Base-by-base conservation (phyloP, 1,140 invertebrate genomes). In the Yoshiicerus persimilis region DNA sequence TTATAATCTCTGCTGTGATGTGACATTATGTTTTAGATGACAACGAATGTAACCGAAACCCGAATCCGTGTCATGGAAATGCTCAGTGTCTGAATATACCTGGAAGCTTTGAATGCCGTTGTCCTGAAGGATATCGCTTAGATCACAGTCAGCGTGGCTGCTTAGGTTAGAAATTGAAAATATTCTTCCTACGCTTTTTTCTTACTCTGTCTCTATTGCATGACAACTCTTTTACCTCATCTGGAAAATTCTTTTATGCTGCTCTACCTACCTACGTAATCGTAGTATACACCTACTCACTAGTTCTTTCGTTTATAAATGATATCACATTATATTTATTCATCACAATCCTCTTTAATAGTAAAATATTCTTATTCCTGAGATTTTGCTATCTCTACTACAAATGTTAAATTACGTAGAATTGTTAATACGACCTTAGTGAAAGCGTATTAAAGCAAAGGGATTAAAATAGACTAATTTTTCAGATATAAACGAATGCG, bases 31-130 rank as follows among this genome's bases (percentile, higher is more conserved):
- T 86, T 85, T 16, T 91, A 95, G 95, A 95, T 91, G 95, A 95
- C 87, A 94, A 95, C 91, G 95, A 96, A 91, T 96, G 95, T 91
- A 91, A 93, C 5, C 92, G 93, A 30, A 94, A 94, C 23, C 94
- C 91, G 90, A 94, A 87, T 86, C 96, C 96, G 1, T 97, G 97
- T 91, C 94, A 95, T 91, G 96, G 96, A 1, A 96, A 97, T 90
- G 96, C 96, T 4, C 95, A 96, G 91, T 96, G 96, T 92, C 93
- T 96, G 2, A 96, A 96, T 91, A 93, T 94, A n/a, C 94, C 95
- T 34, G 94, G 96, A n/a, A 94, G 94, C 89, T 96, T 95, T 92
- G 94, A 95, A 88, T 96, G 95, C 91, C 91, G 93, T 2, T 95
- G 96, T 93, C 96, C 96, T 8, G 94, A 95, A 87, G 97, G 89